These are phyloP conservation scores for Macaria notata DNA, from an alignment of 2,888 invertebrate genomes.

Conservation along the genomic window DNA sequence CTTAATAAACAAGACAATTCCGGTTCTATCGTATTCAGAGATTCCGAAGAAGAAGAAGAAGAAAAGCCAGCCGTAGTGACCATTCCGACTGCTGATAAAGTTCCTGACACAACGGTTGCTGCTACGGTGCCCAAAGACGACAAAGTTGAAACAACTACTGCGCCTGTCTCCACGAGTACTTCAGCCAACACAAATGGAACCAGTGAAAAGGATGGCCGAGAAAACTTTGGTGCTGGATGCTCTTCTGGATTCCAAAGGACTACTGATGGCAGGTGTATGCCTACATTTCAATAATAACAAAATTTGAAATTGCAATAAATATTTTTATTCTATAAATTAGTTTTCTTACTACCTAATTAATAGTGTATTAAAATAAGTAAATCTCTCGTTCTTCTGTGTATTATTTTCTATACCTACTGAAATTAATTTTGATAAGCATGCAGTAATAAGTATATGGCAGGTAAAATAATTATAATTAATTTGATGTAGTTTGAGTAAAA, in stretches of 20 bases:
- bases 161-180: constrained; percentile 20
- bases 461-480: too few relatives aligned
- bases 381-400: too few relatives aligned
- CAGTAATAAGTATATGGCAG: too few relatives aligned
- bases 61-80: too few relatives aligned
- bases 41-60: constrained; percentile 24
- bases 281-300: constrained; percentile 35
- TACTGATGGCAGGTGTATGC: constrained; percentile 64
- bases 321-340: too few relatives aligned
- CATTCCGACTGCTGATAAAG: not conserved
- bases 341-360: too few relatives aligned
- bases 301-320: not conserved
- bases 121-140: constrained; percentile 1
- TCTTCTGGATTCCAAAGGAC: constrained; percentile 56
- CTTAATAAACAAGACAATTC: constrained; percentile 4
- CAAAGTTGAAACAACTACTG: constrained; percentile 15
- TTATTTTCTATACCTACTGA: too few relatives aligned
- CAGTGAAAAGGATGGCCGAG: constrained; percentile 51
- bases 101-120: constrained; percentile 1
- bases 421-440: too few relatives aligned
- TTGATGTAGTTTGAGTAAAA: too few relatives aligned
- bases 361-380: too few relatives aligned
- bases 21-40: constrained; percentile 29
- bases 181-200: constrained; percentile 30
- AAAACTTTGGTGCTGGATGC: constrained; percentile 59